Conservation (phyloP, 2,888 invertebrate species). For the Cartodere bifasciata region DNA sequence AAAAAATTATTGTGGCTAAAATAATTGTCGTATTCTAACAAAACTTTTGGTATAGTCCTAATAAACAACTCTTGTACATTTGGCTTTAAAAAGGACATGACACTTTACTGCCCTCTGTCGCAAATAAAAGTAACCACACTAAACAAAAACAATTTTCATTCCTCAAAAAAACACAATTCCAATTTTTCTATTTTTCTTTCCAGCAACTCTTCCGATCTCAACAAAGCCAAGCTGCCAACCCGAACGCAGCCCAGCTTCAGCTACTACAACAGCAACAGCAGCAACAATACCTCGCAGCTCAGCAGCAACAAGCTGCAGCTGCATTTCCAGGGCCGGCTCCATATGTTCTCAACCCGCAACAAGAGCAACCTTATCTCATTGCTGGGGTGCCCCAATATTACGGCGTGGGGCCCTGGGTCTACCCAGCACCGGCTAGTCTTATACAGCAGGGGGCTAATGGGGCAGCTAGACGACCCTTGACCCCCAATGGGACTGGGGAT, state of each 20-base stretch:
- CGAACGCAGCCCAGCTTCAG: slow-evolving; percentile 56
- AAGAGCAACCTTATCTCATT: slow-evolving; percentile 60
- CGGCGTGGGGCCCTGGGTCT: slow-evolving; percentile 87
- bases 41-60: too few species aligned
- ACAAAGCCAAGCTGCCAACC: slow-evolving; percentile 57
- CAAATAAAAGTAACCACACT: too few species aligned
- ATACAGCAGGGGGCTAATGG: slow-evolving; percentile 52
- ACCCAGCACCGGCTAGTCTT: slow-evolving; percentile 59
- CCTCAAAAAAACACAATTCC: too few species aligned
- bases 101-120: too few species aligned
- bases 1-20: too few species aligned
- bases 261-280: slow-evolving; percentile 63
- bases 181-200: too few species aligned
- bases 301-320: slow-evolving; percentile 50
- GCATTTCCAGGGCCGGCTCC: slow-evolving; percentile 63
- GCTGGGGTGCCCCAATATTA: slow-evolving; percentile 85
- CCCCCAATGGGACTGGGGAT: slow-evolving; percentile 59
- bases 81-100: too few species aligned
- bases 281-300: slow-evolving; percentile 63
- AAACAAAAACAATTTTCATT: too few species aligned
- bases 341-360: slow-evolving; percentile 70
- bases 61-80: too few species aligned
- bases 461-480: slow-evolving; percentile 62
- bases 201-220: slow-evolving; percentile 86
- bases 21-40: too few species aligned